Conservation (phyloP, 2,888 invertebrate genomes). For the Drepana falcataria region DNA sequence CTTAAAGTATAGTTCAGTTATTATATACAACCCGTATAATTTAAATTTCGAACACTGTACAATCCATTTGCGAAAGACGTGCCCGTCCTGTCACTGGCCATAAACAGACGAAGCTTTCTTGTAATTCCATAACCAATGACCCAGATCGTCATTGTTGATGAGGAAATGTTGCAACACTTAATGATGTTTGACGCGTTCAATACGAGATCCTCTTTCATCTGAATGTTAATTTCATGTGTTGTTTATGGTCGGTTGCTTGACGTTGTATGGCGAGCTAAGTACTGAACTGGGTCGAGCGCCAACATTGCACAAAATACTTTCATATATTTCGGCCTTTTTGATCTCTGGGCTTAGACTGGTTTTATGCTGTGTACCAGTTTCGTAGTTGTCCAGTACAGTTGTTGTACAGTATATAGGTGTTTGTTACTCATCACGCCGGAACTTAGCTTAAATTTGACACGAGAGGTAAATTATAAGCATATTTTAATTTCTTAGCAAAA, state of each 20-base stretch:
- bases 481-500: no score
- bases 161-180: slow-evolving; percentile 35
- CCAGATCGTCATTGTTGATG: slow-evolving; percentile 26
- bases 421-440: no score
- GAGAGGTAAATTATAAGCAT: no score
- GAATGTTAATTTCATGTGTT: slow-evolving; percentile 1
- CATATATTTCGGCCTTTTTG: not conserved
- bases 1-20: no score
- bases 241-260: slow-evolving; percentile 1
- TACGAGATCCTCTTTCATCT: slow-evolving; percentile 2
- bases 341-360: not conserved
- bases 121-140: slow-evolving; percentile 14
- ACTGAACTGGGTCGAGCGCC: not conserved
- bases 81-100: no score
- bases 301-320: not conserved
- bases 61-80: no score
- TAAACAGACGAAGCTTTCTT: not conserved
- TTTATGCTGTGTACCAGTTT: not conserved
- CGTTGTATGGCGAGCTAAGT: slow-evolving; percentile 1
- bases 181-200: slow-evolving; percentile 8
- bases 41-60: no score
- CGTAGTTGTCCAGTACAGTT: not conserved
- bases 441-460: no score
- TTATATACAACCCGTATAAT: no score
- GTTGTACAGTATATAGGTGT: no score